Evolutionary conservation across 1,140 invertebrate species (phyloP), one percentile per base, ranked within the genome.

Genomic region (Penaeus japonicus): DNA sequence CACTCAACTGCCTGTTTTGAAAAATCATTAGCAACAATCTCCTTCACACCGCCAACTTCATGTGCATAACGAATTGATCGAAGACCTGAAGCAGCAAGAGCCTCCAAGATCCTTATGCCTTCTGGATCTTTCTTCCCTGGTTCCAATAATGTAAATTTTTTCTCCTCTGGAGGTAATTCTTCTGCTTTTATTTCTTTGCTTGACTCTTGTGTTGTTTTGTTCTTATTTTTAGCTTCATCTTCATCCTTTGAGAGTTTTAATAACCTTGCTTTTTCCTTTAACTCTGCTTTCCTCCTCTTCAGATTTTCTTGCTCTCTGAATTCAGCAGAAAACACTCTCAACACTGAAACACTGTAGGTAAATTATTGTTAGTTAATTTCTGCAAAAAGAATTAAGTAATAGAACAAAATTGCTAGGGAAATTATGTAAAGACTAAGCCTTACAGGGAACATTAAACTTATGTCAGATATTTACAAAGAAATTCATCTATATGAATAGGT

Each of bases 51-150:
- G 3, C 95, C 94, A 27, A 99, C 94, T 95, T 99, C 99, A 92
- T 98, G 96, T 0, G 98, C 98, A 94, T 99, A 99, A 32, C 99
- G 94, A 90, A 99, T 97, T 65, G 98, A 99, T 57, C 99, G 93
- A 20, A 99, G 93, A 0, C 99, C 99, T 86, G 97, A 97, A 15
- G 99, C 99, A 59, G 98, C 96, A 65, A 99, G 93, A 4, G 98
- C 99, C 94, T 99, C 99, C 78, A 99, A 93, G 90, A 99, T 95
- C 47, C 93, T 93, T 62, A 97, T 92, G 18, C 95, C 95, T 89
- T 94, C 91, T 92, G 95, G 91, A 79, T 90, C 87, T 32, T 75
- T 85, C 0, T 81, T 78, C 27, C 47, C 47, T 12, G 47, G 47
- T 47, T 47, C 47, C 10, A 47, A 7, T 5, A 15, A 0, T 12